A percentile compares a stretch with the other conserved stretches of the same genome.
Conservation (phyloP, 2,113 vertebrate genomes). For the Haemorhous mexicanus region DNA sequence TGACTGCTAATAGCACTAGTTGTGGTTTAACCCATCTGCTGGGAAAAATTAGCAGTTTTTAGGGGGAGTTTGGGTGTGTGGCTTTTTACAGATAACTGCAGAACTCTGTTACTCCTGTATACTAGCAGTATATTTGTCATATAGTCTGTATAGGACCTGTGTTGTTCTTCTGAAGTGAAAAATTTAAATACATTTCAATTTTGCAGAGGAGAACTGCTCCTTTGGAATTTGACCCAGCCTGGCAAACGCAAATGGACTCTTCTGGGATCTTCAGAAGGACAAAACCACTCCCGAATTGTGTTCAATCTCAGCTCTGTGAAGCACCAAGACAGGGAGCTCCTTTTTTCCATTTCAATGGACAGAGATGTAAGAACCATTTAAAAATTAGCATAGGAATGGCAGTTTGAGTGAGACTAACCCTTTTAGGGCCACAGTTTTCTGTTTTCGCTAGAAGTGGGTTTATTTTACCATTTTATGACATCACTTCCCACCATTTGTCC, state of each 20-base stretch:
- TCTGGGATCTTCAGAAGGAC: slow-evolving; percentile 83
- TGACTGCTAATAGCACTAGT: neutral
- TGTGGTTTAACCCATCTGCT: neutral
- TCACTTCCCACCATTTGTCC: neutral
- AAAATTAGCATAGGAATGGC: neutral
- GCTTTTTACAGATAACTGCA: neutral
- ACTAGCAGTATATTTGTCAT: neutral
- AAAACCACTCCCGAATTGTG: slow-evolving; percentile 90
- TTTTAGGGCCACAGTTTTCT: neutral
- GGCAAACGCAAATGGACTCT: slow-evolving; percentile 88
- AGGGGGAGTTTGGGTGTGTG: neutral
- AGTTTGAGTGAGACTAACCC: neutral
- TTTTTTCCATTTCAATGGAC: slow-evolving; percentile 97
- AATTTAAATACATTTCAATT: neutral
- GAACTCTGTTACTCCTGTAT: neutral
- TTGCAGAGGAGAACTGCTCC: slow-evolving; percentile 86
- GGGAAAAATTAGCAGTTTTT: neutral
- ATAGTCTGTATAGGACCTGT: accelerated
- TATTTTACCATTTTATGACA: neutral
- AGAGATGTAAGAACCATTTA: slow-evolving; percentile 78
- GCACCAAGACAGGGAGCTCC: slow-evolving; percentile 75
- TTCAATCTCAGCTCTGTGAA: slow-evolving; percentile 86
- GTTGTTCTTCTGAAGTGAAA: neutral
- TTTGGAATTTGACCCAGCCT: slow-evolving; percentile 85
- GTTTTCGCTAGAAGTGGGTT: neutral